Conservation (phyloP, 2,888 invertebrate species). For the Mayetiola destructor region DNA sequence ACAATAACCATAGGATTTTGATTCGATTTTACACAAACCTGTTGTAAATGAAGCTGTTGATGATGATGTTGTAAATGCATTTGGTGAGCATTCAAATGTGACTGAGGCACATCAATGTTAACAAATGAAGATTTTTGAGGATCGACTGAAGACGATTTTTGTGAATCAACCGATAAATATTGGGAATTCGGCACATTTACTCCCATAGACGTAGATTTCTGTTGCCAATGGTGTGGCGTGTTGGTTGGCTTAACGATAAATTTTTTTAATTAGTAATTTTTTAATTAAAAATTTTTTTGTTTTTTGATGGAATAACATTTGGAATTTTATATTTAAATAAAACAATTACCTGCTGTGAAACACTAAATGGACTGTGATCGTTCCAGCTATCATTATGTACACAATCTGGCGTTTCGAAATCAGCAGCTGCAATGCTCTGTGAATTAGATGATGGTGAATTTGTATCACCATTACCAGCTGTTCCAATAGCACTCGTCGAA, state of each 20-base stretch:
- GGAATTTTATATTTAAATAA: too few species aligned
- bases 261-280: not conserved
- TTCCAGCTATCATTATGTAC: conserved; percentile 31
- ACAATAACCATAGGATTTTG: too few species aligned
- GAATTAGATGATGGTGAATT: conserved; percentile 5
- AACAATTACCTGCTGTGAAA: not conserved
- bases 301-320: too few species aligned
- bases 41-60: conserved; percentile 11
- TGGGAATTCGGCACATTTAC: not conserved
- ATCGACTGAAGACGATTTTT: not conserved
- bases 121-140: conserved; percentile 1
- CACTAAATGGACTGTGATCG: conserved; percentile 21
- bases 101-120: not conserved
- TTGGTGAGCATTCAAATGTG: not conserved
- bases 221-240: conserved; percentile 27
- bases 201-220: conserved; percentile 11
- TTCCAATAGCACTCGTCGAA: too few species aligned
- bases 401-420: conserved; percentile 55
- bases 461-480: conserved; percentile 35
- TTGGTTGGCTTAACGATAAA: conserved; percentile 1
- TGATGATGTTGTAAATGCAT: conserved; percentile 14
- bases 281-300: too few species aligned
- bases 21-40: too few species aligned
- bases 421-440: conserved; percentile 39
- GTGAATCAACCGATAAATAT: conserved; percentile 1